These are phyloP conservation scores for Andrena hattorfiana DNA, from an alignment of 2,888 invertebrate species.

Conservation along the genomic window DNA sequence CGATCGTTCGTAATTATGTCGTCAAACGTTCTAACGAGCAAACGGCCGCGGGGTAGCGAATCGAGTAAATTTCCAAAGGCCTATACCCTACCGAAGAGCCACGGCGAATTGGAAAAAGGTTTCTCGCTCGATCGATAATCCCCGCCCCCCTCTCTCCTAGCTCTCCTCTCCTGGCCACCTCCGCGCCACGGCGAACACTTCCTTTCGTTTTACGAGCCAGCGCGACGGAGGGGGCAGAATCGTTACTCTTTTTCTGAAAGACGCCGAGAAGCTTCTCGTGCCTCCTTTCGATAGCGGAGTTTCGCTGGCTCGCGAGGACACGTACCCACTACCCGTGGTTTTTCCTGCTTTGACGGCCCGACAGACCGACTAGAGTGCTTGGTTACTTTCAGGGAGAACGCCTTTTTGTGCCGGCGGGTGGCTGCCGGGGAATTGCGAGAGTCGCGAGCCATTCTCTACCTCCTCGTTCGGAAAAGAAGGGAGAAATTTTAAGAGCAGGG, in stretches of 20 bases:
- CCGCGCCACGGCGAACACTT: slow-evolving; percentile 28
- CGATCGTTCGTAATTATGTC: slow-evolving; percentile 54
- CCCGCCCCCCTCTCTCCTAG: not conserved
- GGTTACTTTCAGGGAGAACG: slow-evolving; percentile 51
- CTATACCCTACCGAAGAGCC: slow-evolving; percentile 26
- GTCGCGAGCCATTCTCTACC: slow-evolving; percentile 13
- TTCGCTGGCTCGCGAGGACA: slow-evolving; percentile 27
- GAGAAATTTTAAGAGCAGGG: not conserved
- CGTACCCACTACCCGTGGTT: slow-evolving; percentile 22
- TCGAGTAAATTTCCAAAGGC: slow-evolving; percentile 59
- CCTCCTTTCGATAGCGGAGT: slow-evolving; percentile 17
- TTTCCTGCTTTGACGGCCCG: slow-evolving; percentile 23
- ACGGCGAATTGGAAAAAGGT: slow-evolving; percentile 60
- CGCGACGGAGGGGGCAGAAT: slow-evolving; percentile 1
- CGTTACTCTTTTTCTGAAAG: slow-evolving; percentile 28
- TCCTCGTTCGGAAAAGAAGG: not conserved
- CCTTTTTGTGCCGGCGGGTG: slow-evolving; percentile 32
- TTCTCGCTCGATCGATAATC: slow-evolving; percentile 60
- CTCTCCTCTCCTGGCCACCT: not conserved
- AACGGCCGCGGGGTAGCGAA: slow-evolving; percentile 27
- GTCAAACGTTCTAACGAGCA: slow-evolving; percentile 50
- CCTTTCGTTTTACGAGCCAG: slow-evolving; percentile 24
- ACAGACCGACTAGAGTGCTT: slow-evolving; percentile 17
- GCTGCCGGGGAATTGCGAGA: slow-evolving; percentile 12
- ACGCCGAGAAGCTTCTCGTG: slow-evolving; percentile 14